Evolutionary conservation across 2,797 vertebrate genomes (phyloP).

Genomic region (Rhinophrynus dorsalis): DNA sequence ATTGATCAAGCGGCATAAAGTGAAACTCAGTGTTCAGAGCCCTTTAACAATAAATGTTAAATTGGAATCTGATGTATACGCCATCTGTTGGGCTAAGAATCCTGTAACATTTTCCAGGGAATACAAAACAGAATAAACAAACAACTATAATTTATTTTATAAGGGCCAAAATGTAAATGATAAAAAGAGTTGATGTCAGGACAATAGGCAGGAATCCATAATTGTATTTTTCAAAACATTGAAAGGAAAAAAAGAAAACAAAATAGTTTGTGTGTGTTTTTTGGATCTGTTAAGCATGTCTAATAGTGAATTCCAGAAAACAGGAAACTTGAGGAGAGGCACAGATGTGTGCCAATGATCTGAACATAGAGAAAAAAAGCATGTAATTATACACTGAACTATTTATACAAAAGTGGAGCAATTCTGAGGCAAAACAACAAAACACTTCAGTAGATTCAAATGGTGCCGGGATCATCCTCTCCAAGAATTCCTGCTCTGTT

Average conservation of each 20-base stretch:
- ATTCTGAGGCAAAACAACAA: too few relatives aligned
- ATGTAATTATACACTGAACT: too few relatives aligned
- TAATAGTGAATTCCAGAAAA: constrained; percentile 23
- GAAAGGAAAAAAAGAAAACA: background rate
- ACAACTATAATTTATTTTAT: constrained; percentile 26
- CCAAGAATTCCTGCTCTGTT: too few relatives aligned
- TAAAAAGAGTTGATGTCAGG: constrained; percentile 25
- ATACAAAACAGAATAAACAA: constrained; percentile 20
- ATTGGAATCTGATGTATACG: background rate
- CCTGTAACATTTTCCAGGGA: constrained; percentile 5
- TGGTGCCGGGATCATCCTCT: too few relatives aligned
- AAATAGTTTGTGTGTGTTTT: too few relatives aligned
- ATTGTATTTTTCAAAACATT: background rate
- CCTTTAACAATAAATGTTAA: background rate
- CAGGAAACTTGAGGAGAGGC: constrained; percentile 4
- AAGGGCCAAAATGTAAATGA: constrained; percentile 12
- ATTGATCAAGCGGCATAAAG: constrained; percentile 10
- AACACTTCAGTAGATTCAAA: too few relatives aligned
- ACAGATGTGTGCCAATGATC: too few relatives aligned
- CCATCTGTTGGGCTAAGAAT: constrained; percentile 12
- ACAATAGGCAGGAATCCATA: constrained; percentile 13
- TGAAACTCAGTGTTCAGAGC: background rate
- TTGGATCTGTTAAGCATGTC: background rate
- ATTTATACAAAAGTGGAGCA: too few relatives aligned
- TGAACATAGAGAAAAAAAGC: too few relatives aligned